Conservation (phyloP, 64 coral and sea anemone genomes). For the Actinia equina region DNA sequence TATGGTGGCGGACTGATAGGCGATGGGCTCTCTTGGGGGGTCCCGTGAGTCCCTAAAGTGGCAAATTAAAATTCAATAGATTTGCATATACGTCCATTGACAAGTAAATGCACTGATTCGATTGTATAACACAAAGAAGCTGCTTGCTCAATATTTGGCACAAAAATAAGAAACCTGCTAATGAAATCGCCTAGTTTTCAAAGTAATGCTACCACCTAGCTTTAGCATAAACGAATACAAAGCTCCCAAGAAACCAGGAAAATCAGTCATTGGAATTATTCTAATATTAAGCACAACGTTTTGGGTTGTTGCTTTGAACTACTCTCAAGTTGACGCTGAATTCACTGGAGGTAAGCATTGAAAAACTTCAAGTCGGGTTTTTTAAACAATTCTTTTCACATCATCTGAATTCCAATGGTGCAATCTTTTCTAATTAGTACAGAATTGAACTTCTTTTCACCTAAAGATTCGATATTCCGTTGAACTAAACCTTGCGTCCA, state of each 20-base stretch:
- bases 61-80: not conserved
- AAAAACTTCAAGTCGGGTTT: not conserved
- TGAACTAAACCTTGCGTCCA: not conserved
- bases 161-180: not conserved
- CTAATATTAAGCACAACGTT: not conserved
- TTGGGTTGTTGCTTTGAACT: not conserved
- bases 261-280: not conserved
- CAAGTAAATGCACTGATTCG: not conserved
- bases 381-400: not conserved
- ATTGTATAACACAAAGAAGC: not conserved
- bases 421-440: no score
- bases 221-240: not conserved
- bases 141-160: not conserved
- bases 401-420: no score
- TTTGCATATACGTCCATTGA: constrained; percentile 12
- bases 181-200: constrained; percentile 10
- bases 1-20: not conserved
- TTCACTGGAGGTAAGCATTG: not conserved
- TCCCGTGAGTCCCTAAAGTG: not conserved
- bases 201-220: constrained; percentile 15
- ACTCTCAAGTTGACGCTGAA: not conserved
- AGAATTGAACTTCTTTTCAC: not conserved
- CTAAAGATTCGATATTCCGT: not conserved
- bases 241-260: not conserved
- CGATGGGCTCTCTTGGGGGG: not conserved